A percentile compares a stretch with the other conserved stretches of the same genome.
phyloP scores from a whole-genome alignment of 2,113 vertebrate species.

The Oriolus oriolus region DNA sequence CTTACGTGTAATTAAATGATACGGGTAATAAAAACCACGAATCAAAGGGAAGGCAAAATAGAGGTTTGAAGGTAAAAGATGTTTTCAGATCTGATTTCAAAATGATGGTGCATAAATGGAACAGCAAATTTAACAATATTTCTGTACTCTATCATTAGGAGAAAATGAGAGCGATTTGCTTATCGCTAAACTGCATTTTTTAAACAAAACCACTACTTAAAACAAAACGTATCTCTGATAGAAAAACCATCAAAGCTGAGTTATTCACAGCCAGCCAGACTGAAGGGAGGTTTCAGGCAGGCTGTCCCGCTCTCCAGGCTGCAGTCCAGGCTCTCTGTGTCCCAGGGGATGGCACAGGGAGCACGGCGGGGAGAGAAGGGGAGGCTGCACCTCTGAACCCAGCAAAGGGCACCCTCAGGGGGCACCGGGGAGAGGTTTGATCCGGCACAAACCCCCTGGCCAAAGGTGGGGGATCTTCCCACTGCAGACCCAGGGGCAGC shows the following conservation, averaged over 20 bases:
- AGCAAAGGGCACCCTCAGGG: not conserved
- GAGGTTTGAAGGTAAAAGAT: constrained; percentile 20
- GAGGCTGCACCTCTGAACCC: not conserved
- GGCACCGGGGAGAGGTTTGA: not conserved
- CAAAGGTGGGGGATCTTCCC: not conserved
- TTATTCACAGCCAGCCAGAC: not conserved
- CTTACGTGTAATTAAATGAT: constrained; percentile 1
- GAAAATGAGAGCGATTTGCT: constrained; percentile 11
- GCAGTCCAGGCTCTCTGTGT: not conserved
- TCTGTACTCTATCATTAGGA: constrained; percentile 9
- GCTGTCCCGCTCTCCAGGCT: not conserved
- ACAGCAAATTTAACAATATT: constrained; percentile 3
- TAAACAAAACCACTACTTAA: not conserved
- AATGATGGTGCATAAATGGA: not conserved
- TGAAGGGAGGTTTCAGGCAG: not conserved
- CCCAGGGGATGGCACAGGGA: not conserved
- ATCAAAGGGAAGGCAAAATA: constrained; percentile 26
- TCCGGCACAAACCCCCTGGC: not conserved
- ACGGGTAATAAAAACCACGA: not conserved
- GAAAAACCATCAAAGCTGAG: not conserved
- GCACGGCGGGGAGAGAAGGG: too few species aligned
- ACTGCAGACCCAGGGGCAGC: not conserved
- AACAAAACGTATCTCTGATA: not conserved
- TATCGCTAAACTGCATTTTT: not conserved
- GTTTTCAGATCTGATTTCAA: constrained; percentile 51